Evolutionary conservation across 2,888 invertebrate species (phyloP), one percentile per base, ranked within the genome.

Genomic region (Athalia rosae): DNA sequence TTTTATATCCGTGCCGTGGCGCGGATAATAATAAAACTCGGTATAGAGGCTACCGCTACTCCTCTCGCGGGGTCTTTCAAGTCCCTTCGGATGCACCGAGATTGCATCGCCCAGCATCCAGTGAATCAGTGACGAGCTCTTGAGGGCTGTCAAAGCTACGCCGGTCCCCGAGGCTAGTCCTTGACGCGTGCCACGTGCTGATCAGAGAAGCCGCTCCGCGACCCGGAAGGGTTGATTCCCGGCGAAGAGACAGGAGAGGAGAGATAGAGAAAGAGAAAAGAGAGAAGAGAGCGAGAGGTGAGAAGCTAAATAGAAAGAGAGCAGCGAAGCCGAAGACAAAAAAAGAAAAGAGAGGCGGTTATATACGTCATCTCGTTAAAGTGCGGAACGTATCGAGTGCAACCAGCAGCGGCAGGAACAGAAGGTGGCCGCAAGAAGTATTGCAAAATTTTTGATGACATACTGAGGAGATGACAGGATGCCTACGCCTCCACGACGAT

Each of bases 181-280:
- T 87, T 87, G 88, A 88, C 88, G 88, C 88, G 88, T 87, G 88
- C 87, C 88, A 85, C 85, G 82, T 83, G 86, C 84, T 88, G 88
- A 88, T 88, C 88, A 88, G 85, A 88, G 87, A 82, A 84, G 85
- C 88, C 88, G 87, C 87, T 81, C 77, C 77, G 79, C 77, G n/a
- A 48, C 58, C 64, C 76, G 79, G 71, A 71, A 58, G 71, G 71
- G 71, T 71, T 71, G 71, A 58, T 71, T 71, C 71, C 71, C 67
- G 53, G 41, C 28, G 53, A 50, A 61, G 77, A 63, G 79, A 45
- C 58, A 56, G 64, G 62, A 50, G 11, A 43, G 15, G 5, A 66
- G 45, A 79, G 62, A 41, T 62, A 41, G 50, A 53, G 5, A 9
- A 63, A 47, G 45, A 11, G 13, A 11, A 28, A 13, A 45, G 11